Base-by-base conservation (phyloP, 2,888 invertebrate species). In the Norana najaformis region DNA sequence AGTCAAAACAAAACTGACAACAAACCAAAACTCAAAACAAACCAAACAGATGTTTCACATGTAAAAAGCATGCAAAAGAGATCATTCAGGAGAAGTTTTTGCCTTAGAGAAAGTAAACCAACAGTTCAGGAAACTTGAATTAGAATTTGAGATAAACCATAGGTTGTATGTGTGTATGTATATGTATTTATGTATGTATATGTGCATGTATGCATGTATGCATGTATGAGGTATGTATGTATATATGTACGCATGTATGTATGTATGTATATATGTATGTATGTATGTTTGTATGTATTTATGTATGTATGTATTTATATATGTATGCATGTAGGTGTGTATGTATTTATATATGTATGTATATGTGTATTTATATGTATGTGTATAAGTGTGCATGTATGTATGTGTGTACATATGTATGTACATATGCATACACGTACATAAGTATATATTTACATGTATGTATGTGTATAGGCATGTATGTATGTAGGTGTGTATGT, bases 401-500 rank as follows among this genome's bases (percentile, higher is more conserved):
- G 8, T 83, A 23, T 83, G 2, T 83, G 35, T 83, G 2, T 83
- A 2, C 30, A 83, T 41, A n/a, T 83, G 1, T 83, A 2, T 83
- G 2, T 83, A 23, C 4, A 30, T 83, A 23, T 83, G 30, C 30
- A 23, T 83, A 83, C 30, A 23, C 30, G 30, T 83, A 23, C 3
- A 83, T 83, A 23, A 8, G 30, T 83, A 23, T 3, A 83, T 83
- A 23, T 83, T 3, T 83, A 23, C 30, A 83, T 35, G 8, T 83
- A n/a, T 83, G 20, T 83, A 35, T 83, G 36, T 35, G 34, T 83
- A 13, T 34, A 83, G 5, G 36, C 34, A 35, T 83, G 36, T 83
- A 83, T 83, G 83, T 14, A 83, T 83, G 83, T 83, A 83, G n/a
- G 36, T 14, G 13, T 83, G n/a, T 34, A 34, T 90, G 23, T 90